Evolutionary conservation across 92 coral and sea anemone genomes (phyloP).

Genomic region (Phymanthus crucifer): DNA sequence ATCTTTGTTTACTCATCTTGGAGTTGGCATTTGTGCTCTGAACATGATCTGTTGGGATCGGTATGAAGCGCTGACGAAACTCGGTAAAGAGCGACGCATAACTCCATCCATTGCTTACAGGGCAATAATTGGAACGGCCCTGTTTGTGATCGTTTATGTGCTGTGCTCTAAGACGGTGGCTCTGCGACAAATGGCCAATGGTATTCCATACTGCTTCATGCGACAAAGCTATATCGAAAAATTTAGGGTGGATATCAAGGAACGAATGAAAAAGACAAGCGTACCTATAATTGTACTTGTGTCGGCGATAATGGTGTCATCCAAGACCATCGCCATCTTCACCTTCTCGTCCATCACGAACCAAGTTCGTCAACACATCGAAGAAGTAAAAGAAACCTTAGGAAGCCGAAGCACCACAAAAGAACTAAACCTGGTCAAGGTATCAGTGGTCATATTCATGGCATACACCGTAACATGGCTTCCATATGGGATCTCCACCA

Average conservation of each 20-base stretch:
- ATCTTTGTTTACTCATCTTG: slow-evolving; percentile 13
- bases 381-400: slow-evolving; percentile 9
- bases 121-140: background rate
- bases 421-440: slow-evolving; percentile 10
- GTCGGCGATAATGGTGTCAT: background rate
- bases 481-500: slow-evolving; percentile 6
- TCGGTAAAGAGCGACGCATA: slow-evolving; percentile 1
- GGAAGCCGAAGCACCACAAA: background rate
- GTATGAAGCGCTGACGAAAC: slow-evolving; percentile 16
- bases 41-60: slow-evolving; percentile 27
- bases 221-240: background rate
- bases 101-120: slow-evolving; percentile 3
- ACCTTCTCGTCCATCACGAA: slow-evolving; percentile 12
- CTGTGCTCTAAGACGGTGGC: background rate
- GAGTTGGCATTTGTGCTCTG: slow-evolving; percentile 13
- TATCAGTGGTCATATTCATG: slow-evolving; percentile 9
- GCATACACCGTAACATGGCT: slow-evolving; percentile 11
- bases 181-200: slow-evolving; percentile 3
- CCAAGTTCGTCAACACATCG: slow-evolving; percentile 11
- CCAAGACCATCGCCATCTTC: slow-evolving; percentile 14
- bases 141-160: background rate
- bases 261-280: background rate
- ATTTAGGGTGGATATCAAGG: background rate
- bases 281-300: slow-evolving; percentile 5
- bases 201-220: background rate